Percentiles rank a stretch among this genome's conserved stretches.
phyloP scores from a whole-genome alignment of 2,797 vertebrate genomes.

The Fringilla coelebs region DNA sequence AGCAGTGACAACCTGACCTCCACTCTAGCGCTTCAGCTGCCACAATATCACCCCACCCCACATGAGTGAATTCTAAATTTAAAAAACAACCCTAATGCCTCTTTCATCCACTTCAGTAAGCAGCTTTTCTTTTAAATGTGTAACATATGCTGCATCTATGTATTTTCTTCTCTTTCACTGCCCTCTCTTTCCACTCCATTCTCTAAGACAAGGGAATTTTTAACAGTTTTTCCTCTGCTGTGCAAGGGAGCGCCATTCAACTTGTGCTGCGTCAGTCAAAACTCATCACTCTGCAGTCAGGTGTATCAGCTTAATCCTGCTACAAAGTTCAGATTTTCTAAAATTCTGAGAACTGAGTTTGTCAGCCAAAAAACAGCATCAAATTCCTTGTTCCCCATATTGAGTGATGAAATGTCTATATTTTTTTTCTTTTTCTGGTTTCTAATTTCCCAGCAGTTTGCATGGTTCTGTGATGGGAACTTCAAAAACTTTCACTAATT shows the following conservation, averaged over 20 bases:
- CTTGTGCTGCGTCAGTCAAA: neutral
- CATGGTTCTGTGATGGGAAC: conserved; percentile 6
- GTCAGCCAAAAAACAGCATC: conserved; percentile 57
- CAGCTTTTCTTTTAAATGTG: conserved; percentile 10
- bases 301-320: neutral
- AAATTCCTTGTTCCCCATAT: conserved; percentile 34
- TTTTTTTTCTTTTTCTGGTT: conserved; percentile 45
- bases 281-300: conserved; percentile 33
- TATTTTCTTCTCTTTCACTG: neutral
- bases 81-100: neutral
- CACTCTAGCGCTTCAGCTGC: neutral
- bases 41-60: neutral
- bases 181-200: neutral
- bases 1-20: neutral
- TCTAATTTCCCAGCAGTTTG: conserved; percentile 43
- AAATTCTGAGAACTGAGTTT: conserved; percentile 59
- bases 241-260: neutral
- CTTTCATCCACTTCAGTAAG: neutral
- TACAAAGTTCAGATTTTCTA: neutral
- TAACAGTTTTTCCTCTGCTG: neutral
- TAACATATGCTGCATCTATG: neutral
- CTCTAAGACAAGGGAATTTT: neutral
- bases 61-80: neutral
- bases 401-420: conserved; percentile 38
- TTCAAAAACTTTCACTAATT: conserved; percentile 35